phyloP scores from a whole-genome alignment of 2,888 invertebrate species.

The Temnothorax ravouxi region DNA sequence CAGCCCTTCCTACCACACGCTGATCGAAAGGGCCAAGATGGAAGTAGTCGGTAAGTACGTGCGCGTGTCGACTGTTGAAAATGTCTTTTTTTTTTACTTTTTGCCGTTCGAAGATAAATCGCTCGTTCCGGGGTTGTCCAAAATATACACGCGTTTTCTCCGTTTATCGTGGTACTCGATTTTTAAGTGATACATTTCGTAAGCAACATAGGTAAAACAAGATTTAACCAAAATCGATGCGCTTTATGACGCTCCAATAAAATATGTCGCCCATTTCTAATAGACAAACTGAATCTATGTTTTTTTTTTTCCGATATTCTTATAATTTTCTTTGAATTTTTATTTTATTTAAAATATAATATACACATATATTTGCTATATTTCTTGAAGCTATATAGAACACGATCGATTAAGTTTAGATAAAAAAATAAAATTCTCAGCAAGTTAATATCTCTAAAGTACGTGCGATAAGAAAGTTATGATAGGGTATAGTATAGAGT shows the following conservation, averaged over 20 bases:
- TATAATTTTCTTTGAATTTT: conserved; percentile 10
- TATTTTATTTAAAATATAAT: not conserved
- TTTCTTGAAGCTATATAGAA: not conserved
- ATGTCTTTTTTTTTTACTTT: conserved; percentile 32
- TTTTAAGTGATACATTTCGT: conserved; percentile 4
- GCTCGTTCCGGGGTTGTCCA: conserved; percentile 48
- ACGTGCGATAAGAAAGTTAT: not conserved
- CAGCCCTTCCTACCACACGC: conserved; percentile 90
- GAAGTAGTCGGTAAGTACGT: conserved; percentile 89
- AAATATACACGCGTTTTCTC: not conserved
- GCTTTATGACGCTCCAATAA: conserved; percentile 16
- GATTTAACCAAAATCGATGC: conserved; percentile 34
- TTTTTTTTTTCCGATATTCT: not conserved
- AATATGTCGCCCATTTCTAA: conserved; percentile 29
- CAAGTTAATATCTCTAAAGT: not conserved
- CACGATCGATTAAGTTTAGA: not conserved
- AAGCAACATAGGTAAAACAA: conserved; percentile 13
- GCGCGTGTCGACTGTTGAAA: conserved; percentile 59
- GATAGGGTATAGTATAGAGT: not conserved
- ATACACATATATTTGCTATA: too few relatives aligned
- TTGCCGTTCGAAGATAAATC: conserved; percentile 57
- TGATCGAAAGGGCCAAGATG: conserved; percentile 89
- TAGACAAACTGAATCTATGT: conserved; percentile 6
- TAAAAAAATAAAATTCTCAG: not conserved
- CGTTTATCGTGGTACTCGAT: conserved; percentile 2